Conservation (phyloP, 1,140 invertebrate genomes). For the Drosophila ogumai region DNA sequence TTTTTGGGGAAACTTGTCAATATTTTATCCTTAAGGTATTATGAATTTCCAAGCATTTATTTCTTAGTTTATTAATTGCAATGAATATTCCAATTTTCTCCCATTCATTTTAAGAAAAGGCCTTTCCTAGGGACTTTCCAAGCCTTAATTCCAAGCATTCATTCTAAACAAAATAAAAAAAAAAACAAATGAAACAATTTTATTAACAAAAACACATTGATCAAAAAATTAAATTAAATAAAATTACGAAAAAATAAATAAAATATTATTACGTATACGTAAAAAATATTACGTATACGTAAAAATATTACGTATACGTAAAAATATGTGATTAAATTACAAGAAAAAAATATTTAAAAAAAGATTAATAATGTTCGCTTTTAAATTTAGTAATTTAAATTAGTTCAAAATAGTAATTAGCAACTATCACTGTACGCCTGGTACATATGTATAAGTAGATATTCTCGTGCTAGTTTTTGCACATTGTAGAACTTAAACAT, state of each 20-base stretch:
- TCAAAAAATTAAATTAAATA: too few relatives aligned
- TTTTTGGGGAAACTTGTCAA: too few relatives aligned
- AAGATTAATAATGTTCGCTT: not conserved
- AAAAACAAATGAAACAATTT: not conserved
- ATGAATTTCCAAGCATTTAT: too few relatives aligned
- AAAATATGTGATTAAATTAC: not conserved
- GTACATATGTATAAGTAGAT: not conserved
- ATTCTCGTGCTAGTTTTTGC: constrained; percentile 59
- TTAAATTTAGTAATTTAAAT: not conserved
- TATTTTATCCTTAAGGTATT: too few relatives aligned
- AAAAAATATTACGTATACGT: too few relatives aligned
- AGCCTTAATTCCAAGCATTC: not conserved
- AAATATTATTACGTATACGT: not conserved
- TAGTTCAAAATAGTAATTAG: not conserved
- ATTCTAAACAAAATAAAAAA: too few relatives aligned
- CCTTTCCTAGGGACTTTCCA: not conserved
- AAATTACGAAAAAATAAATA: too few relatives aligned
- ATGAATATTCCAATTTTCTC: too few relatives aligned
- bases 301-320: constrained; percentile 10
- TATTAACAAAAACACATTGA: not conserved
- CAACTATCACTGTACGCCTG: constrained; percentile 1
- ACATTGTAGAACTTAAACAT: constrained; percentile 72
- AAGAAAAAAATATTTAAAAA: not conserved
- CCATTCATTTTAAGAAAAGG: too few relatives aligned
- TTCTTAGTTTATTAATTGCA: too few relatives aligned